Base-by-base conservation (phyloP, 92 coral and sea anemone species). In the Parazoanthus darwini region DNA sequence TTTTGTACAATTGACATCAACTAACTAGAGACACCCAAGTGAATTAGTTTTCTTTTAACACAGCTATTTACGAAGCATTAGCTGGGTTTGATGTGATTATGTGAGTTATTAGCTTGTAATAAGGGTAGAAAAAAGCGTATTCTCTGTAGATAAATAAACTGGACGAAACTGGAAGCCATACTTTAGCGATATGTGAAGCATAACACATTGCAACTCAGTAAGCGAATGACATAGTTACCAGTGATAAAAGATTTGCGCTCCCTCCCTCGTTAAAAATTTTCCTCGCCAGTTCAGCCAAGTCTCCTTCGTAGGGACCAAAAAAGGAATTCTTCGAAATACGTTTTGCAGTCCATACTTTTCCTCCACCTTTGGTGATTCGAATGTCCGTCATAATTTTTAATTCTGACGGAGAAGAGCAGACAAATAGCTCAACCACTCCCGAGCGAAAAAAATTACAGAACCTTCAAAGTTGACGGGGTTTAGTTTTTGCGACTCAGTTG, bases 331-430 rank as follows among this genome's bases (percentile, higher is more conserved):
- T 89, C 48, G 90, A 90, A 46, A 94, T 78, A 36, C 37, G 82
- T 22, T 88, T 88, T 46, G 86, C 92, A 29, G 91, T 88, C 98
- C 98, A 94, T 6, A 93, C 92, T 37, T 91, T 90, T 44, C 76
- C 77, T 77, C 86, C 94, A 25, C 91, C 82, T 70, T 82, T 90
- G 43, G 92, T 86, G 33, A 89, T 80, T 36, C 89, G 88, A 35
- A 91, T 76, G 50, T 91, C 91, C 33, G 91, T 82, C 98, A 94
- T 94, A 58, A 67, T 77, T 63, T 20, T 36, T 65, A 25, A 78
- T 86, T 86, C 74, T 58, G 38, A 54, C 68, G 22, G 73, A 50
- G 20, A 29, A 65, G n/a, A 74, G 35, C 50, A 22, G 33, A 26
- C 75, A 46, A 79, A 73, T 56, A 25, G 65, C 73, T 38, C 22